Evolutionary conservation across 2,113 vertebrate species (phyloP).

Genomic region (Grantiella picta): DNA sequence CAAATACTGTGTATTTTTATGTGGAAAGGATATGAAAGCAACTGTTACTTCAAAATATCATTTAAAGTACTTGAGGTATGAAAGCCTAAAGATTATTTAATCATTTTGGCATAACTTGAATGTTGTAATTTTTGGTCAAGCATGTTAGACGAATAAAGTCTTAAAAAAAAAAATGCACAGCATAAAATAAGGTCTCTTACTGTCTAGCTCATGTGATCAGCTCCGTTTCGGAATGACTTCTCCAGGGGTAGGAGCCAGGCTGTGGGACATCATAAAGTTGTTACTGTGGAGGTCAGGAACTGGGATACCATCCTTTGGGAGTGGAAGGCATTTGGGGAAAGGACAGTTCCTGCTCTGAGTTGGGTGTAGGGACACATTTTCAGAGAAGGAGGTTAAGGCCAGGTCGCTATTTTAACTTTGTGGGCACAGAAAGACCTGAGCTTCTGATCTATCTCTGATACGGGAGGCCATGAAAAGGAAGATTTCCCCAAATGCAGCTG

Average conservation of each 20-base stretch:
- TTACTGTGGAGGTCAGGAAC: fast-evolving
- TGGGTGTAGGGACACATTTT: background rate
- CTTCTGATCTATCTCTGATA: background rate
- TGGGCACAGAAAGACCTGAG: background rate
- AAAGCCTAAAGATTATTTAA: conserved; percentile 57
- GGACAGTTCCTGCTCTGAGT: background rate
- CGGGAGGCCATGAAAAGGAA: background rate
- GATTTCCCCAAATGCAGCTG: background rate
- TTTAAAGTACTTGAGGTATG: conserved; percentile 62
- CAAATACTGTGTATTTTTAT: conserved; percentile 79
- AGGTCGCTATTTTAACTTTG: background rate
- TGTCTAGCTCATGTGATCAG: background rate
- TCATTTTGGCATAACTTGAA: conserved; percentile 71
- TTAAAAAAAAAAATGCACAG: conserved; percentile 48
- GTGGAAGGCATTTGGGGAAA: fast-evolving
- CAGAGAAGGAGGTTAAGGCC: background rate
- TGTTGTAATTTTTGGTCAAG: conserved; percentile 78
- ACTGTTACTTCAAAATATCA: conserved; percentile 68
- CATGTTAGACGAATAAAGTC: conserved; percentile 81
- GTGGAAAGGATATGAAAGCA: conserved; percentile 65
- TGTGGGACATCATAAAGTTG: fast-evolving
- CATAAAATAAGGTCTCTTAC: background rate
- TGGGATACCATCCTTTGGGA: background rate
- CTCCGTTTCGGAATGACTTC: background rate
- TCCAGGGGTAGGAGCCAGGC: background rate